Percentiles rank a stretch among this genome's conserved stretches.
phyloP scores from a whole-genome alignment of 2,888 invertebrate genomes.

The Leptinotarsa peninsularis region DNA sequence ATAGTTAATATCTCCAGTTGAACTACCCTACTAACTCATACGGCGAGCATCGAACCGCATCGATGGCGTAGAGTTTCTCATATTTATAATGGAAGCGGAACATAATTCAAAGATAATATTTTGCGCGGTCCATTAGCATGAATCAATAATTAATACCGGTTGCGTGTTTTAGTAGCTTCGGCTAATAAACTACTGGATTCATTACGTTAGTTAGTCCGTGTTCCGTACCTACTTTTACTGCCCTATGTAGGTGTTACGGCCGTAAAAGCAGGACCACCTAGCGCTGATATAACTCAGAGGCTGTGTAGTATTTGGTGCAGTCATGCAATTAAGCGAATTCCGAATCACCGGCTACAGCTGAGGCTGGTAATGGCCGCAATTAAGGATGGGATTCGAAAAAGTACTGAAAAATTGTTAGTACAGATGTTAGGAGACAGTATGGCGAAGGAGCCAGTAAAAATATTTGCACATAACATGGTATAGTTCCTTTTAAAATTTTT shows the following conservation, averaged over 20 bases:
- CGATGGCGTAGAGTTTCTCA: conserved; percentile 38
- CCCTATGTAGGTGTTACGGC: conserved; percentile 51
- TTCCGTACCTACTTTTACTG: conserved; percentile 32
- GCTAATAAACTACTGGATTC: conserved; percentile 54
- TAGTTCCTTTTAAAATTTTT: too few species aligned
- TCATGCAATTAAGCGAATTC: conserved; percentile 29
- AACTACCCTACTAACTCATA: background rate
- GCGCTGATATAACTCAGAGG: conserved; percentile 36
- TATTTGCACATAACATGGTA: background rate
- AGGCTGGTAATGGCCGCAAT: conserved; percentile 16
- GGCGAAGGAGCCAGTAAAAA: background rate
- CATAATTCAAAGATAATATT: conserved; percentile 54
- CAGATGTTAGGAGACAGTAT: background rate
- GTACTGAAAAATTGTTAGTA: background rate
- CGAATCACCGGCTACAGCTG: conserved; percentile 17
- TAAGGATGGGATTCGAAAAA: background rate
- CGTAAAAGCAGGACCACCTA: conserved; percentile 51
- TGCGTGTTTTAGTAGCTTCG: conserved; percentile 53
- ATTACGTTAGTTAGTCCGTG: conserved; percentile 42
- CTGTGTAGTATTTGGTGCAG: conserved; percentile 27
- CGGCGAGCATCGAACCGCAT: conserved; percentile 25
- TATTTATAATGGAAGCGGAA: conserved; percentile 51
- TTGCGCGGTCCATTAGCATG: conserved; percentile 54
- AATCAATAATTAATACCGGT: conserved; percentile 58
- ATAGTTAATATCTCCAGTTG: background rate